phyloP scores from a whole-genome alignment of 2,888 invertebrate genomes.

The Ochlodes sylvanus region DNA sequence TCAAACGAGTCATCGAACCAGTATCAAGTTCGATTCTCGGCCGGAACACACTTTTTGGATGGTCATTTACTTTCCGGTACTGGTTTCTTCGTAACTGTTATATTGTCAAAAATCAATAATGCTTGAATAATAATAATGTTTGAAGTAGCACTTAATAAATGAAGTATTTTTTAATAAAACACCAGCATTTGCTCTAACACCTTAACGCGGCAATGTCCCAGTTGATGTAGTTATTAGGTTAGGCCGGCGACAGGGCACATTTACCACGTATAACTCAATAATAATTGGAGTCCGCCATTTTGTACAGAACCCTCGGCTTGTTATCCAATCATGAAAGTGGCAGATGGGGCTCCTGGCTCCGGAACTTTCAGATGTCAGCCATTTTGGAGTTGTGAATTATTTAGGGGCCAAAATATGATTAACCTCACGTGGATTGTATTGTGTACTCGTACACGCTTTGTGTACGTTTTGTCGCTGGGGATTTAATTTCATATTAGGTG shows the following conservation, averaged over 20 bases:
- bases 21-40: no score
- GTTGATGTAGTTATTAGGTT: neutral
- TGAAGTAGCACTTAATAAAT: no score
- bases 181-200: neutral
- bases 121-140: no score
- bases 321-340: conserved; percentile 47
- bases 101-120: no score
- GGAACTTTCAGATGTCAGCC: conserved; percentile 1
- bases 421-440: neutral
- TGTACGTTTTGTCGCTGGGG: neutral
- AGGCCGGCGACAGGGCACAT: conserved; percentile 11
- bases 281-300: conserved; percentile 54
- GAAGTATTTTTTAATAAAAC: no score
- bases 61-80: no score
- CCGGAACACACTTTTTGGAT: no score
- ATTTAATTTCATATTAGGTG: no score
- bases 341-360: conserved; percentile 30
- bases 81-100: no score
- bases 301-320: conserved; percentile 47
- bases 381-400: neutral
- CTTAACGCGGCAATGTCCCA: neutral
- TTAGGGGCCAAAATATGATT: conserved; percentile 4
- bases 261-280: conserved; percentile 35
- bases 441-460: neutral
- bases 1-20: no score